Base-by-base conservation (phyloP, 2,113 vertebrate species). In the Shinisaurus crocodilurus region DNA sequence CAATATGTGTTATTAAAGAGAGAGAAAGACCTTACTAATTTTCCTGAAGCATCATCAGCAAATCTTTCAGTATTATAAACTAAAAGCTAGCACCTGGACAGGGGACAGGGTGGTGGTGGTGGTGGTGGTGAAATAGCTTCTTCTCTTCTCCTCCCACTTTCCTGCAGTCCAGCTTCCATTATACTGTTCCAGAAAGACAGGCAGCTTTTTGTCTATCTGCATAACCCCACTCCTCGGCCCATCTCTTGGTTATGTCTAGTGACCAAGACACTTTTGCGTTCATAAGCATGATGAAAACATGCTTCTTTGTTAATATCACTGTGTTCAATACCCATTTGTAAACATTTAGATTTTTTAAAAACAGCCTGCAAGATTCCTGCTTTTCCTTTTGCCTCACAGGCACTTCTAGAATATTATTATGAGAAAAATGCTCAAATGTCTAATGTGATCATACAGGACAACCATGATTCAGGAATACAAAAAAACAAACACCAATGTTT, bases 401-500 rank as follows among this genome's bases (percentile, higher is more conserved):
- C 18, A 54, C 10, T 37, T 48, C 82, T n/a, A 40, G n/a, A n/a
- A 2, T 90, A 77, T 90, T 88, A 87, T 89, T 90, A 83, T 60
- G 29, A 20, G 45, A 34, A 16, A 76, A 40, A 86, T 27, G 34
- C 29, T 74, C 7, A 5, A 20, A n/a, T 80, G 4, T 63, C 6
- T 0, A 80, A 65, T 50, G 32, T 0, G 87, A 89, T 86, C 43
- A 80, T 80, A n/a, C 27, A 63, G 13, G 84, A 13, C 18, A 77
- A 32, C 18, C 60, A 57, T 25, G 6, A 50, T 40, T 75, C 40
- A 75, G 37, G 13, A 60, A 77, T 54, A 29, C 40, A 34, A 6
- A 29, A 37, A 3, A 15, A 32, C 32, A 72, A 95, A 85, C 0
- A 2, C 70, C 82, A 92, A 90, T 77, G 76, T 89, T 89, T 93